phyloP scores from a whole-genome alignment of 2,113 vertebrate genomes.

The Apeltes quadracus region DNA sequence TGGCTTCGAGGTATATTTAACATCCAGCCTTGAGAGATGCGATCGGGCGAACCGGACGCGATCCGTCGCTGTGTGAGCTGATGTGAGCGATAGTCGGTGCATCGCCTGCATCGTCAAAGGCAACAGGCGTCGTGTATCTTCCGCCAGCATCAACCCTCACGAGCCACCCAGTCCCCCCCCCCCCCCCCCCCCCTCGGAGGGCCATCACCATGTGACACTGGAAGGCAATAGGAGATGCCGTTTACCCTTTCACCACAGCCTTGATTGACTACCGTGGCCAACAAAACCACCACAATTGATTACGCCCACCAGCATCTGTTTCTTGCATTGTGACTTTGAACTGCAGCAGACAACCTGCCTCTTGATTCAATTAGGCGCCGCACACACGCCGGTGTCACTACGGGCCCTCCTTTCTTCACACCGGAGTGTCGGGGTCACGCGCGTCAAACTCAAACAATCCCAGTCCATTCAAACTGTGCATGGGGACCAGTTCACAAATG shows the following conservation, averaged over 20 bases:
- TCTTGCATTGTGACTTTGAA: conserved; percentile 66
- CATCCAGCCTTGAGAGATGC: conserved; percentile 10
- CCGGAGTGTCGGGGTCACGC: conserved; percentile 67
- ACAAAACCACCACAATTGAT: conserved; percentile 74
- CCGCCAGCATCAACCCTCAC: conserved; percentile 15
- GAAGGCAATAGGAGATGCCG: conserved; percentile 50
- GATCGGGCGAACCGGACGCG: conserved; percentile 3
- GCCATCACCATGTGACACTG: conserved; percentile 26
- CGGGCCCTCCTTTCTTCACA: conserved; percentile 16
- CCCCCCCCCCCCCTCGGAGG: too few relatives aligned
- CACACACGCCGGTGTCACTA: conserved; percentile 51
- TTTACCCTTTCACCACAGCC: conserved; percentile 41
- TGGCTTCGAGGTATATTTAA: conserved; percentile 39
- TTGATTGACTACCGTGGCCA: conserved; percentile 46
- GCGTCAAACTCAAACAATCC: conserved; percentile 64
- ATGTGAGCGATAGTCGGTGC: not conserved
- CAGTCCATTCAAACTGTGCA: conserved; percentile 56
- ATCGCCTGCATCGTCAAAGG: not conserved
- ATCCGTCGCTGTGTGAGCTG: not conserved
- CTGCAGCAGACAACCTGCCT: conserved; percentile 42
- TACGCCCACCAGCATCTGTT: conserved; percentile 73
- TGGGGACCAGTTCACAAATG: conserved; percentile 53
- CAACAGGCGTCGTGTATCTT: not conserved
- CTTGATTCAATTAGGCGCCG: conserved; percentile 66
- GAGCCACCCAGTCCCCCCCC: not conserved